Conservation (phyloP, 2,113 vertebrate genomes). For the Bufo gargarizans region DNA sequence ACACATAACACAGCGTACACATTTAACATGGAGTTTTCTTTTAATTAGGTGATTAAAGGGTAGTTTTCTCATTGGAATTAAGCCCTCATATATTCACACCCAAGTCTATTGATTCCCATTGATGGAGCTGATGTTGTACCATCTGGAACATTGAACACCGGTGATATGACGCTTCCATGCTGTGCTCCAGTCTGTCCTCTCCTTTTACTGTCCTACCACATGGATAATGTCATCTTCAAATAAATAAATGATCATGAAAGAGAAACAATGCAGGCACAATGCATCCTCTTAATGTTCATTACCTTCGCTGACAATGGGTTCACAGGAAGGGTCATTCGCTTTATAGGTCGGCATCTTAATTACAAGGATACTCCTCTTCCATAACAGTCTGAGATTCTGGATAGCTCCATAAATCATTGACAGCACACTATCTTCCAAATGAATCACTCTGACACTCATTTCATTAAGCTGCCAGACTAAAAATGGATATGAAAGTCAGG, state of each 20-base stretch:
- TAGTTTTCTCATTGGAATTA: background rate
- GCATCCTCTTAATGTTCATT: constrained; percentile 50
- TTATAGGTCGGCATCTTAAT: constrained; percentile 56
- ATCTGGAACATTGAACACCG: background rate
- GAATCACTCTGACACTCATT: constrained; percentile 57
- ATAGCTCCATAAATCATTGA: constrained; percentile 58
- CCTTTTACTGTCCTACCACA: constrained; percentile 22
- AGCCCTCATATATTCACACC: background rate
- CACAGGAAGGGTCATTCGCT: constrained; percentile 50
- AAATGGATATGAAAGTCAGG: constrained; percentile 50
- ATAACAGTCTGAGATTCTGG: constrained; percentile 52
- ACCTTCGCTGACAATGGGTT: constrained; percentile 53
- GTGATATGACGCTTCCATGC: background rate
- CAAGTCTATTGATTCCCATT: background rate
- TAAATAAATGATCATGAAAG: constrained; percentile 47
- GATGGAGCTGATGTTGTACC: background rate
- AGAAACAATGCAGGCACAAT: constrained; percentile 21
- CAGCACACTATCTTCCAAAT: constrained; percentile 51
- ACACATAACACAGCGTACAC: no score
- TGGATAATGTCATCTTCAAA: constrained; percentile 23
- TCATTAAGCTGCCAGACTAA: constrained; percentile 56
- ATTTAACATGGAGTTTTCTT: no score
- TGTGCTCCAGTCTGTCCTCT: background rate
- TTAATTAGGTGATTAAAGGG: background rate
- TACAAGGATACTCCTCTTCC: constrained; percentile 55